phyloP scores from a whole-genome alignment of 2,888 invertebrate species.

The Platycnemis pennipes region DNA sequence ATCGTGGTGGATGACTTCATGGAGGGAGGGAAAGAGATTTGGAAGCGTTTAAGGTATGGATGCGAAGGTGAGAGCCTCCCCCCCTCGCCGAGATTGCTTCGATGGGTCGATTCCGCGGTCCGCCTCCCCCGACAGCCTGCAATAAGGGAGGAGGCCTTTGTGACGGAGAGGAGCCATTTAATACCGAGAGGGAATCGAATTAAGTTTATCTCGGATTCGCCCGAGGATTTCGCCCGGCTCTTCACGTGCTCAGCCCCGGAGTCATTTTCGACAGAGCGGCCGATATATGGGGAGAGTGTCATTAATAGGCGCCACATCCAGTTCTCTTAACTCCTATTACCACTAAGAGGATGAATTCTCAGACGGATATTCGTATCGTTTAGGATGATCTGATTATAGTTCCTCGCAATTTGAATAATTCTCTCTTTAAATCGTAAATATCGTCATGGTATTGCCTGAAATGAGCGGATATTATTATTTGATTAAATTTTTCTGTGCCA shows the following conservation, averaged over 20 bases:
- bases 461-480: too few relatives aligned
- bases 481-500: too few relatives aligned
- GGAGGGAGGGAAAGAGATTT: neutral
- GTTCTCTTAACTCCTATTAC: too few relatives aligned
- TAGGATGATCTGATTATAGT: too few relatives aligned
- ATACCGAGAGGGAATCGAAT: conserved; percentile 31
- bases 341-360: too few relatives aligned
- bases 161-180: neutral
- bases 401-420: too few relatives aligned
- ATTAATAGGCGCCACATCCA: neutral
- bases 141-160: neutral
- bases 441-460: too few relatives aligned
- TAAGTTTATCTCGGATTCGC: neutral
- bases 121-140: neutral
- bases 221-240: neutral
- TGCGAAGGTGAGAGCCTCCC: neutral
- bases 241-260: neutral
- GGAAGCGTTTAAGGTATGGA: neutral
- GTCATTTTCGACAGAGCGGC: neutral
- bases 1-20: neutral
- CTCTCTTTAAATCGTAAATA: too few relatives aligned
- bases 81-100: neutral
- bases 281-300: neutral
- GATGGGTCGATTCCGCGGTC: neutral
- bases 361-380: too few relatives aligned